These are phyloP conservation scores for Aspidiotus destructor DNA, from an alignment of 2,888 invertebrate genomes.

Conservation along the genomic window DNA sequence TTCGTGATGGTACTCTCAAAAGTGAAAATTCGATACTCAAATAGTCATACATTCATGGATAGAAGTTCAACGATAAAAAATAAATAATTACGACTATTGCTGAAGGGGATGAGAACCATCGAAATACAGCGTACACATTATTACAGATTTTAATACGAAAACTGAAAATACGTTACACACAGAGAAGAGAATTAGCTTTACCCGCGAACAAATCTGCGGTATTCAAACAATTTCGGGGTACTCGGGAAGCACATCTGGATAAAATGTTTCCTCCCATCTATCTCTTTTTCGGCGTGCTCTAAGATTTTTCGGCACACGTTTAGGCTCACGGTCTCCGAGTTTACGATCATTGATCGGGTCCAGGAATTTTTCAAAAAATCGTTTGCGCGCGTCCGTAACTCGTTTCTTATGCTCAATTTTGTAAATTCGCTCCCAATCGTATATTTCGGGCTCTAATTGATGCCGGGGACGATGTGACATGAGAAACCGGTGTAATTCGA, in stretches of 20 bases:
- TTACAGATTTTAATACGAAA: no score
- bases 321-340: slow-evolving; percentile 56
- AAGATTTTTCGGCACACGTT: slow-evolving; percentile 59
- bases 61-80: no score
- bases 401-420: slow-evolving; percentile 58
- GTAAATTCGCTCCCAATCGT: slow-evolving; percentile 74
- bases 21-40: no score
- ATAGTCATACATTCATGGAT: no score
- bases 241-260: slow-evolving; percentile 37
- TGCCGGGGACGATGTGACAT: slow-evolving; percentile 35
- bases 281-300: slow-evolving; percentile 54
- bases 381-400: slow-evolving; percentile 55
- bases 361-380: slow-evolving; percentile 59
- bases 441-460: slow-evolving; percentile 54
- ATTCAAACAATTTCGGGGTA: slow-evolving; percentile 27
- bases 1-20: no score
- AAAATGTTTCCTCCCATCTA: slow-evolving; percentile 45
- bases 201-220: neutral
- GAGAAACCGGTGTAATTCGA: slow-evolving; percentile 53
- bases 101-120: no score
- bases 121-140: no score
- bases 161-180: no score
- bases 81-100: no score
- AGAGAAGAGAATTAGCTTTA: no score
- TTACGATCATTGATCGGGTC: slow-evolving; percentile 52